phyloP scores from a whole-genome alignment of 2,797 vertebrate species.

The Hirundo rustica region DNA sequence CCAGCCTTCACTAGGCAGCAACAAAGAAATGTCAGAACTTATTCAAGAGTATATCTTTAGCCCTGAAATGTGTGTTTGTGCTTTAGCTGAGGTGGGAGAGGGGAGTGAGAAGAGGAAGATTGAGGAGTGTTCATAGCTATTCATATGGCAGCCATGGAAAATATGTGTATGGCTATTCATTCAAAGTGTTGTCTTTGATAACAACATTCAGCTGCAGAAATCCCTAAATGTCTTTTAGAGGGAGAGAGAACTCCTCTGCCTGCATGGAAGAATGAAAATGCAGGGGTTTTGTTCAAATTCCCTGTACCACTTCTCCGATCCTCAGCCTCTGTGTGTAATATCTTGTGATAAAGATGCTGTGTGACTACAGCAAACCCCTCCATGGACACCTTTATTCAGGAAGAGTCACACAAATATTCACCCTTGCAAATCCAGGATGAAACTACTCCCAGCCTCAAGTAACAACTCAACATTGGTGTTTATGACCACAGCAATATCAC shows the following conservation, averaged over 20 bases:
- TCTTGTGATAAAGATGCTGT: neutral
- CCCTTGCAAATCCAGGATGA: neutral
- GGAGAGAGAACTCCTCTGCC: neutral
- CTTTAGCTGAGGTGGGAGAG: neutral
- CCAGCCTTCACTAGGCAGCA: neutral
- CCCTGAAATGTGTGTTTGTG: conserved; percentile 5
- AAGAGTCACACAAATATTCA: neutral
- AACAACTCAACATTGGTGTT: neutral
- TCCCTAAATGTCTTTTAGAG: neutral
- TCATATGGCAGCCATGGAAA: neutral
- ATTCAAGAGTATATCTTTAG: conserved; percentile 21
- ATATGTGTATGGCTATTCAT: conserved; percentile 8
- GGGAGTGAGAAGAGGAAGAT: neutral
- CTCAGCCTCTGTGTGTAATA: neutral
- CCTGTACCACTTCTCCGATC: neutral
- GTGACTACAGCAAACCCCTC: neutral
- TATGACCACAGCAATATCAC: neutral
- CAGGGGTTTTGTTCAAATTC: neutral
- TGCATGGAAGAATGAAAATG: neutral
- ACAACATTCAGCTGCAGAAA: conserved; percentile 16
- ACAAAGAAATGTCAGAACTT: conserved; percentile 38
- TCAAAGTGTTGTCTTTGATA: neutral
- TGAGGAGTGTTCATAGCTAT: neutral
- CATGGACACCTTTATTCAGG: neutral
- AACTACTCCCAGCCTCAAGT: neutral